Base-by-base conservation (phyloP, 2,888 invertebrate species). In the Drosophila fungiperda region DNA sequence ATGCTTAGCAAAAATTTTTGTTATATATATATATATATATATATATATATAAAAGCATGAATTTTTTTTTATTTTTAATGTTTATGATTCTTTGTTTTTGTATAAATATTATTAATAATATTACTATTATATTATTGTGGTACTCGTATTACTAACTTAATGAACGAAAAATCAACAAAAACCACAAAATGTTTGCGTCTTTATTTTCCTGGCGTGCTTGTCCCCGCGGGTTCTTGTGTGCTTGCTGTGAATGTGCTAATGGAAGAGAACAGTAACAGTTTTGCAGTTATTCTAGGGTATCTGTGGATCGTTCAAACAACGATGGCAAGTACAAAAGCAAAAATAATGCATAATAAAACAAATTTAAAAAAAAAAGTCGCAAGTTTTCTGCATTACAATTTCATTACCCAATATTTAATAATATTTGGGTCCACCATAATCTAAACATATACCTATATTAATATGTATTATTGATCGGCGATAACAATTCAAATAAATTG, bases 61-160 rank as follows among this genome's bases (percentile, higher is more conserved):
- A 79, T 80, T 80, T 72, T 80, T 76, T 68, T 79, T 70, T 82
- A 68, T 23, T 53, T 65, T 76, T 73, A 62, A 65, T 38, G 29
- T 20, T 68, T 80, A 52, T 75, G 59, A 45, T 79, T 79, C 23
- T 45, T 45, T 5, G 15, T 23, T 70, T 74, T 68, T 72, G 60
- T 82, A 67, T 69, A 68, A 57, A 63, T 12, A 12, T 45, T 7
- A 45, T 45, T 15, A 68, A 58, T 80, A 80, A 63, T 77, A 73
- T 78, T 67, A 73, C 55, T 69, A 59, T 68, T 79, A 67, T 63
- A 73, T 55, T 73, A 61, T 68, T 79, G 67, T 61, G 45, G 63
- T 62, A 80, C 67, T 76, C 80, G 76, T 78, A 80, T 78, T 78
- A 78, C 76, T 80, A 78, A 80, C 64, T 76, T 60, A 54, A 53